Evolutionary conservation across 1,140 invertebrate species (phyloP).

Genomic region (Helicoverpa armigera): DNA sequence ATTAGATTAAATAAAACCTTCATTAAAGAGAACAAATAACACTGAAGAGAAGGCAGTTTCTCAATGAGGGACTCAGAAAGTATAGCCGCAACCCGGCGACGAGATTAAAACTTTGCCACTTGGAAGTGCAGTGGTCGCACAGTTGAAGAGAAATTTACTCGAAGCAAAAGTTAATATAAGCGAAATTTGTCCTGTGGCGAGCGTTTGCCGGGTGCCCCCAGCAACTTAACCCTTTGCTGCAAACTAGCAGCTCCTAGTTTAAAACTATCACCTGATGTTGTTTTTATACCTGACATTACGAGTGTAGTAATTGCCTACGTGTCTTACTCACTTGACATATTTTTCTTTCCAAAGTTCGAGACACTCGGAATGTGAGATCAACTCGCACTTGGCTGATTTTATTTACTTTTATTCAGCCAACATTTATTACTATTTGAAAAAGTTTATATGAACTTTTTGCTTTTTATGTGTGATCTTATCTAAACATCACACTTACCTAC

Average conservation of each 20-base stretch:
- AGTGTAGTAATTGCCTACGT: no score
- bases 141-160: constrained; percentile 77
- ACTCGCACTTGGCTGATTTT: no score
- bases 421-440: constrained; percentile 65
- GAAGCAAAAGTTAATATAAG: constrained; percentile 83
- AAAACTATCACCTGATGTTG: constrained; percentile 63
- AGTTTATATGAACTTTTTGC: constrained; percentile 60
- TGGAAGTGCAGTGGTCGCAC: constrained; percentile 77
- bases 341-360: no score
- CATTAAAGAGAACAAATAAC: constrained; percentile 52
- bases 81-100: constrained; percentile 60
- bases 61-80: constrained; percentile 55
- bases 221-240: constrained; percentile 66
- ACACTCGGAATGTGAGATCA: no score
- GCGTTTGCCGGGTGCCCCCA: constrained; percentile 67
- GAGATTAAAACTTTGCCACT: constrained; percentile 82
- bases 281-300: constrained; percentile 29
- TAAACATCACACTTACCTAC: constrained; percentile 59
- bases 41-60: constrained; percentile 52
- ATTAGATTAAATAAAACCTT: constrained; percentile 59
- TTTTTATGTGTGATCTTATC: constrained; percentile 60
- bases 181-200: constrained; percentile 78
- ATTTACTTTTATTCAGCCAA: constrained; percentile 37
- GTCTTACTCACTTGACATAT: no score
- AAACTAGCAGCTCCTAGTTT: constrained; percentile 62